These are phyloP conservation scores for Apodemus speciosus DNA, from an alignment of 2,113 vertebrate genomes.

Conservation along the genomic window DNA sequence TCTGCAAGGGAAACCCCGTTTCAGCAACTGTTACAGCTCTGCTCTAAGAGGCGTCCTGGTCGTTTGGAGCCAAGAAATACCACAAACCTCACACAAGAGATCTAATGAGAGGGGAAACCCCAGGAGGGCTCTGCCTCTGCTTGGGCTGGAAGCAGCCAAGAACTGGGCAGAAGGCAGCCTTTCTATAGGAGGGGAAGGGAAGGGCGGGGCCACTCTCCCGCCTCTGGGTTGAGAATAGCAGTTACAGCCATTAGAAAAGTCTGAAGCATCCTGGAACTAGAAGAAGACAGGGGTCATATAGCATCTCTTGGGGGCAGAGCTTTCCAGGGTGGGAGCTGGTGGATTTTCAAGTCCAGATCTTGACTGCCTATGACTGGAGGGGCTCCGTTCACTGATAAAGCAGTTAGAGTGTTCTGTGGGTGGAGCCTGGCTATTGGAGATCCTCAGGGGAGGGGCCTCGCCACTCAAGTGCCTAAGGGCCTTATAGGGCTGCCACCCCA, in stretches of 20 bases:
- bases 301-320: background rate
- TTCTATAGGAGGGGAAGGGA: background rate
- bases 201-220: no score
- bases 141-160: background rate
- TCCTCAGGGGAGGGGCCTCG: background rate
- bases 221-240: no score
- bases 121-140: background rate
- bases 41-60: background rate
- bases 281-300: background rate
- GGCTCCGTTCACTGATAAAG: background rate
- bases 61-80: background rate
- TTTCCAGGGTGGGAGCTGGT: background rate
- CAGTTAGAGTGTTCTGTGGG: background rate
- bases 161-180: background rate
- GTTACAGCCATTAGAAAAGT: no score
- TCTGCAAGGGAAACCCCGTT: background rate
- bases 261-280: background rate
- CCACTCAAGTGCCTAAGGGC: background rate
- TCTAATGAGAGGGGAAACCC: background rate
- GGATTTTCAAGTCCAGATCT: background rate
- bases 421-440: background rate
- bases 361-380: background rate
- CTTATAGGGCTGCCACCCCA: background rate
- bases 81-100: background rate
- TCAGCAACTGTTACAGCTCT: background rate